Base-by-base conservation (phyloP, 2,888 invertebrate species). In the Limnephilus lunatus region DNA sequence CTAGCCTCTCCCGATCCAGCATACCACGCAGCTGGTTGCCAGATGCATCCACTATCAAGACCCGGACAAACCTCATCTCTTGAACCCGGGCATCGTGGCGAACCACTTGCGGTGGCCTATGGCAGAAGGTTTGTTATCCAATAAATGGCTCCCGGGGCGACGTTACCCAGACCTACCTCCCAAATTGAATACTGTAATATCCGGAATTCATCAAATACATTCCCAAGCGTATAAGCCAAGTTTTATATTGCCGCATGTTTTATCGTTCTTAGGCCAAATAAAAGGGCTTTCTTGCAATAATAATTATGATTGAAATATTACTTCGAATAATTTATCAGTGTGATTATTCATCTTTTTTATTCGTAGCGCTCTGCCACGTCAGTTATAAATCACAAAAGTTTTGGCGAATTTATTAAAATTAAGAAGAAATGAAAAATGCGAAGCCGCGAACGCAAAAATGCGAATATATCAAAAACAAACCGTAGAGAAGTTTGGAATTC, bases 351-450 rank as follows among this genome's bases (percentile, higher is more conserved):
- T n/a, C 68, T 68, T 68, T 25, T 68, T 68, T 68, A 15, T 68
- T 4, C 68, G 25, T 68, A 25, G 68, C 68, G 68, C 68, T 68
- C 5, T 25, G 68, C 68, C 68, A 9, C 68, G 25, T 68, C 68
- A 68, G 68, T 68, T 68, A 68, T 68, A 68, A 68, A 68, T 68
- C 68, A 68, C 68, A n/a, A 68, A 68, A 68, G 68, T 68, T 68
- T 68, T n/a, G n/a, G 68, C 25, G 68, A 68, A 68, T 68, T 68
- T 68, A 68, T 68, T 68, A 68, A 68, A 68, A 68, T 68, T 68
- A 68, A 68, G 68, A n/a, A 68, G 25, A 68, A 68, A 68, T 68
- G 68, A 68, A 68, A 68, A 68, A 68, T 68, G 68, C 68, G 68
- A n/a, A 68, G 68, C 25, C 68, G 25, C 68, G 68, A 68, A 68